A percentile compares a stretch with the other conserved stretches of the same genome.
phyloP scores from a whole-genome alignment of 1,140 invertebrate genomes.

The Eurosta solidaginis region DNA sequence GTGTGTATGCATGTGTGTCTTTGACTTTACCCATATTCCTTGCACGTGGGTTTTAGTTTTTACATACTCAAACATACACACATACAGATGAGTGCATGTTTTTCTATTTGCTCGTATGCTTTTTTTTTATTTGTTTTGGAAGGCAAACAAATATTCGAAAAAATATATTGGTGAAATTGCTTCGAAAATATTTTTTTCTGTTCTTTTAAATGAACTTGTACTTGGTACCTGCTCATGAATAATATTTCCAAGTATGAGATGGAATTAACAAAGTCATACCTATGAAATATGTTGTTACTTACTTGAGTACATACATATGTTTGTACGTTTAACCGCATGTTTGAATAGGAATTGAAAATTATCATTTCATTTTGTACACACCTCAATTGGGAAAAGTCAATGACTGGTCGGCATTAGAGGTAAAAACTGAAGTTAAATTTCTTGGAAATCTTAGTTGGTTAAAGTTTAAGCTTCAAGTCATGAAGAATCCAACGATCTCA shows the following conservation, averaged over 20 bases:
- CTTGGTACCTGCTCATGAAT: neutral
- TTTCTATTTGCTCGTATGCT: neutral
- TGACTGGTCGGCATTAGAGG: too few relatives aligned
- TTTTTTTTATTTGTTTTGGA: neutral
- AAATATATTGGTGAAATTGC: conserved; percentile 13
- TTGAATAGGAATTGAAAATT: too few relatives aligned
- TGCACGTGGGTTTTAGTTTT: neutral
- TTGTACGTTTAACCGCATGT: too few relatives aligned
- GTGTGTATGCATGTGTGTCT: too few relatives aligned
- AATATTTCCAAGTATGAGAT: neutral
- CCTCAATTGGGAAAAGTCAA: too few relatives aligned
- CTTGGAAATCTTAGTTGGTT: too few relatives aligned
- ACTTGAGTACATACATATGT: neutral
- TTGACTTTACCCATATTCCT: neutral
- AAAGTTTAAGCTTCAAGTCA: too few relatives aligned
- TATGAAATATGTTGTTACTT: neutral
- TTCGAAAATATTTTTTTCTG: neutral
- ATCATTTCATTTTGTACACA: too few relatives aligned
- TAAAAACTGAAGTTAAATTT: too few relatives aligned
- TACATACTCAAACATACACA: neutral
- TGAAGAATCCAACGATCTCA: too few relatives aligned
- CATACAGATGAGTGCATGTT: neutral
- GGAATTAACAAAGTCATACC: neutral
- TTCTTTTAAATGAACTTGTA: neutral
- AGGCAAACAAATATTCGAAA: neutral